These are phyloP conservation scores for Drosophila repleta DNA, from an alignment of 1,140 invertebrate species.

Conservation along the genomic window DNA sequence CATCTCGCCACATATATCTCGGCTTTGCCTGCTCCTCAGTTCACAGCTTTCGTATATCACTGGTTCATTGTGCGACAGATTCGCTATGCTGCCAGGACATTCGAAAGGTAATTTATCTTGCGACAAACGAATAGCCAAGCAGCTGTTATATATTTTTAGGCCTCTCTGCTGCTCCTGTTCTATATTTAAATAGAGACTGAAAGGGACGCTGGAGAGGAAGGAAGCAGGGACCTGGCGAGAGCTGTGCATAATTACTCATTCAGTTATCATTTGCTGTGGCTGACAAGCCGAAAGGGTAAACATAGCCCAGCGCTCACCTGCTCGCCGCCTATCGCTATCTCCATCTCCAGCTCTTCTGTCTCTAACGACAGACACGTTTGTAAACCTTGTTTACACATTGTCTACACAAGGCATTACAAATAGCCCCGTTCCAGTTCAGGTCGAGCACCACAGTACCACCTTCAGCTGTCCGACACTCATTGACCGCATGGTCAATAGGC, in stretches of 20 bases:
- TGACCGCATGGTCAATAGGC: slow-evolving; percentile 16
- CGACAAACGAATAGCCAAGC: slow-evolving; percentile 16
- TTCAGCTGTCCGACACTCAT: slow-evolving; percentile 10
- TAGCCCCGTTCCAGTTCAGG: slow-evolving; percentile 2
- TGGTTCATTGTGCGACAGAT: slow-evolving; percentile 44
- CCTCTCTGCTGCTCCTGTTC: background rate
- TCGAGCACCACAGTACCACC: background rate
- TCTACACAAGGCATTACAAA: slow-evolving; percentile 52
- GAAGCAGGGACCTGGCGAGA: no score
- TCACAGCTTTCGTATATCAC: slow-evolving; percentile 43
- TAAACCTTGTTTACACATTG: slow-evolving; percentile 76
- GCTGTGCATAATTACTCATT: slow-evolving; percentile 17
- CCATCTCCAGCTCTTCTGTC: background rate
- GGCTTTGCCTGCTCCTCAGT: no score
- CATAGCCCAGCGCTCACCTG: no score
- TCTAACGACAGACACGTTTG: slow-evolving; percentile 19
- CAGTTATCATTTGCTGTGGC: slow-evolving; percentile 26
- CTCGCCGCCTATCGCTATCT: no score
- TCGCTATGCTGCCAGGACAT: background rate
- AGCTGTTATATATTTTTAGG: background rate
- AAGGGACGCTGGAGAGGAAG: no score
- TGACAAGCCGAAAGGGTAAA: background rate
- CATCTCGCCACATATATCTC: no score
- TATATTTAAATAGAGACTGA: background rate
- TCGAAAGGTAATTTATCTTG: slow-evolving; percentile 67